phyloP scores from a whole-genome alignment of 2,888 invertebrate species.

The Caenorhabditis macrosperma region DNA sequence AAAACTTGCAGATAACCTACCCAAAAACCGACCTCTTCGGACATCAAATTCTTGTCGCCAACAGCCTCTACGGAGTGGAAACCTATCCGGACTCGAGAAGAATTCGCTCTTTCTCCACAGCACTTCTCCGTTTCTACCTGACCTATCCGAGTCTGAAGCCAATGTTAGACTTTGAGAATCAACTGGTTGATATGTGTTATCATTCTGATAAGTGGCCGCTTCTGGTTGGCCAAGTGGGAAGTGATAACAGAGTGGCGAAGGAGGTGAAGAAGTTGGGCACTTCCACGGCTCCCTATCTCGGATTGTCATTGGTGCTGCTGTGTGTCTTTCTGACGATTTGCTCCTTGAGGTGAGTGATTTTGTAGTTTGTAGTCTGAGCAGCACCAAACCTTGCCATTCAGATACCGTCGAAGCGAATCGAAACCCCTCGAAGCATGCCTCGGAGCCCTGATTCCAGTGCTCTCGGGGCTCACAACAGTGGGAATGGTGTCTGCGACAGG shows the following conservation, averaged over 20 bases:
- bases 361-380: too few relatives aligned
- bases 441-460: conserved; percentile 69
- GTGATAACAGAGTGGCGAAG: conserved; percentile 69
- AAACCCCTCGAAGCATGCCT: conserved; percentile 71
- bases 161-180: conserved; percentile 66
- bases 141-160: conserved; percentile 55
- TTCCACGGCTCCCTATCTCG: conserved; percentile 67
- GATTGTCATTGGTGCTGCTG: conserved; percentile 59
- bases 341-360: conserved; percentile 66
- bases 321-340: conserved; percentile 65
- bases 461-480: conserved; percentile 68
- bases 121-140: conserved; percentile 67
- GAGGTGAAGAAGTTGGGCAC: conserved; percentile 66
- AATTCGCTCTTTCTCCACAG: conserved; percentile 57
- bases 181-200: conserved; percentile 64
- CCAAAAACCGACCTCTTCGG: conserved; percentile 66
- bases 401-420: conserved; percentile 60
- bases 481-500: conserved; percentile 71
- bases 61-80: conserved; percentile 66
- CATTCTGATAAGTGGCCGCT: conserved; percentile 65
- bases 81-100: conserved; percentile 34
- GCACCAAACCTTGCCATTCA: too few relatives aligned
- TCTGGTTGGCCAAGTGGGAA: conserved; percentile 62
- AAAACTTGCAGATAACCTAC: conserved; percentile 63
- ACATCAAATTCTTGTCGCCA: conserved; percentile 65